Evolutionary conservation across 2,888 invertebrate species (phyloP).

Genomic region (Coenonympha arcania): DNA sequence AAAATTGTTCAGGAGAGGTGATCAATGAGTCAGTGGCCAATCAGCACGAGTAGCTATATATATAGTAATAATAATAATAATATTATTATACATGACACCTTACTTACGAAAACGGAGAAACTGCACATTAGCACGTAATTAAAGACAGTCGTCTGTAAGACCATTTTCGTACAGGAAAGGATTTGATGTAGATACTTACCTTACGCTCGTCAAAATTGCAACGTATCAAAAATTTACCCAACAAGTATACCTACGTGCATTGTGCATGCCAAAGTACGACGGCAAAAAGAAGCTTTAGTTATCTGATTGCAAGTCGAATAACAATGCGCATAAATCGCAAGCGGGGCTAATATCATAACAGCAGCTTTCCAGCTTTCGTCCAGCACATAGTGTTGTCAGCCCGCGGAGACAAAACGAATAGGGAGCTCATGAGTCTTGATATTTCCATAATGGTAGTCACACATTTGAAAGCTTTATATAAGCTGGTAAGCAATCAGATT

Average conservation of each 20-base stretch:
- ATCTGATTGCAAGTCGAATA: conserved; percentile 19
- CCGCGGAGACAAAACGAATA: conserved; percentile 46
- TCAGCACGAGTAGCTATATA: too few species aligned
- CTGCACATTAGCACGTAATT: too few species aligned
- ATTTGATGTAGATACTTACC: conserved; percentile 2
- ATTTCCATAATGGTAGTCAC: conserved; percentile 74
- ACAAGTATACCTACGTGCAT: neutral
- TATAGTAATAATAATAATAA: too few species aligned
- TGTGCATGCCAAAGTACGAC: neutral
- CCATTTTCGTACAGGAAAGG: too few species aligned
- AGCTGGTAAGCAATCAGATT: too few species aligned
- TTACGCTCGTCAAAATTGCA: conserved; percentile 21
- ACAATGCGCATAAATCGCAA: conserved; percentile 22
- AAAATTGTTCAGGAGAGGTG: too few species aligned
- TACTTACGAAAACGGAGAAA: too few species aligned
- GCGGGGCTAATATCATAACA: conserved; percentile 24
- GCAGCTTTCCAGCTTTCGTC: conserved; percentile 38
- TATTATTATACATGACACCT: too few species aligned
- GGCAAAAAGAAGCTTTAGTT: neutral
- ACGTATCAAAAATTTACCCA: neutral
- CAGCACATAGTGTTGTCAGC: conserved; percentile 48
- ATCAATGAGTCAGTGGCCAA: too few species aligned
- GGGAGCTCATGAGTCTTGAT: conserved; percentile 39
- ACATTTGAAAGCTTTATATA: conserved; percentile 30
- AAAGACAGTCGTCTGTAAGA: too few species aligned